Evolutionary conservation across 2,113 vertebrate genomes (phyloP).

Genomic region (Fulica atra): DNA sequence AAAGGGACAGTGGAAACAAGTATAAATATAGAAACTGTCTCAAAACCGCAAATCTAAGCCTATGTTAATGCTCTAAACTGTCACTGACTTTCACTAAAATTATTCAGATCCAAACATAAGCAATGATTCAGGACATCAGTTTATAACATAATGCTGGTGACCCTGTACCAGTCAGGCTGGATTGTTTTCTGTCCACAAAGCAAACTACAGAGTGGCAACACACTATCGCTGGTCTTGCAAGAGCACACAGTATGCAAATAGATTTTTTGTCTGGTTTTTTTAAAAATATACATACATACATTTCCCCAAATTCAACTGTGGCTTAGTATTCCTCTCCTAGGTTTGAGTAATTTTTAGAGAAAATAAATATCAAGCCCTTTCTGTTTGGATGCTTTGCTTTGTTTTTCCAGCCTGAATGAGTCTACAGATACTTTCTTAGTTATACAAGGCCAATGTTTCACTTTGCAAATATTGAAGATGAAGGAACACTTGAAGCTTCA

Average conservation of each 20-base stretch:
- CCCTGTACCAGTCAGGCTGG: slow-evolving; percentile 60
- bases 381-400: slow-evolving; percentile 42
- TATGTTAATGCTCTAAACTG: slow-evolving; percentile 69
- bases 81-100: slow-evolving; percentile 58
- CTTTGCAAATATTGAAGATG: slow-evolving; percentile 66
- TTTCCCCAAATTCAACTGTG: slow-evolving; percentile 31
- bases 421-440: slow-evolving; percentile 53
- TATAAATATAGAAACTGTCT: slow-evolving; percentile 71
- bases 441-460: slow-evolving; percentile 65
- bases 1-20: slow-evolving; percentile 53
- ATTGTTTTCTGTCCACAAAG: slow-evolving; percentile 23
- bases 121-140: slow-evolving; percentile 56
- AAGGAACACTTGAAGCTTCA: slow-evolving; percentile 75
- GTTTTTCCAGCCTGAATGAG: slow-evolving; percentile 62
- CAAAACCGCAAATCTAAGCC: slow-evolving; percentile 67
- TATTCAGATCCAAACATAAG: slow-evolving; percentile 62
- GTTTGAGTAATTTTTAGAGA: slow-evolving; percentile 38
- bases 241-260: neutral
- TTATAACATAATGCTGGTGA: slow-evolving; percentile 67
- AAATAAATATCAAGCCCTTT: slow-evolving; percentile 60
- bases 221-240: slow-evolving; percentile 48
- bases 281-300: neutral
- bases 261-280: neutral
- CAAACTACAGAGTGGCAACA: slow-evolving; percentile 14
- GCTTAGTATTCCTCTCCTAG: slow-evolving; percentile 3